Percentiles rank a stretch among this genome's conserved stretches.
These are phyloP conservation scores for Caradrina kadenii DNA, from an alignment of 2,888 invertebrate genomes.

Conservation along the genomic window DNA sequence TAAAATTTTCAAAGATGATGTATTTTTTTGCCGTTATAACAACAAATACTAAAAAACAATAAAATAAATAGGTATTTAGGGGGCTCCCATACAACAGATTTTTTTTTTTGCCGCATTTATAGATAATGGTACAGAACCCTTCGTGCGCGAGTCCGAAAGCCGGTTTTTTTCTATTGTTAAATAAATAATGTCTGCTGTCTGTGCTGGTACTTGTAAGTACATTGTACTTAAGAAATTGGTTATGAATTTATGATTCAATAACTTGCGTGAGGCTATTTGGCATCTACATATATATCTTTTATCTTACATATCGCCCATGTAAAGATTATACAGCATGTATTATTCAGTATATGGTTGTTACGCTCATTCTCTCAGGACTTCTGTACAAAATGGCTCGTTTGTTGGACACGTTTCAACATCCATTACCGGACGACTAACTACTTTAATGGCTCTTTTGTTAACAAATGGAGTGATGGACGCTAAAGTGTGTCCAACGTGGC, in stretches of 20 bases:
- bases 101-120: too few relatives aligned
- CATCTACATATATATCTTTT: slow-evolving; percentile 11
- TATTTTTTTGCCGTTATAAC: too few relatives aligned
- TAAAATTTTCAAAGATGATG: too few relatives aligned
- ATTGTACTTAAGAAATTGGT: slow-evolving; percentile 46
- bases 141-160: too few relatives aligned
- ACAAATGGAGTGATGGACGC: slow-evolving; percentile 60
- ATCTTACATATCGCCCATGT: slow-evolving; percentile 19
- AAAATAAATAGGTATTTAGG: too few relatives aligned
- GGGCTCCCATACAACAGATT: too few relatives aligned
- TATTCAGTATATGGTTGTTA: slow-evolving; percentile 30
- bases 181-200: slow-evolving; percentile 40
- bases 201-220: slow-evolving; percentile 10
- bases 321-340: slow-evolving; percentile 29
- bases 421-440: slow-evolving; percentile 60
- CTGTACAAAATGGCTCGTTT: slow-evolving; percentile 55
- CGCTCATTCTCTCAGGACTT: slow-evolving; percentile 29
- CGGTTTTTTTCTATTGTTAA: slow-evolving; percentile 41
- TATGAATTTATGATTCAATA: slow-evolving; percentile 49
- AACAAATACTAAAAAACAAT: too few relatives aligned
- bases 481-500: slow-evolving; percentile 58
- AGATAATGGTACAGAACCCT: too few relatives aligned
- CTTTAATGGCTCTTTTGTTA: slow-evolving; percentile 62
- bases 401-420: slow-evolving; percentile 59
- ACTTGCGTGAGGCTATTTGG: slow-evolving; percentile 14